These are phyloP conservation scores for Microcaecilia unicolor DNA, from an alignment of 2,797 vertebrate genomes.

Conservation along the genomic window DNA sequence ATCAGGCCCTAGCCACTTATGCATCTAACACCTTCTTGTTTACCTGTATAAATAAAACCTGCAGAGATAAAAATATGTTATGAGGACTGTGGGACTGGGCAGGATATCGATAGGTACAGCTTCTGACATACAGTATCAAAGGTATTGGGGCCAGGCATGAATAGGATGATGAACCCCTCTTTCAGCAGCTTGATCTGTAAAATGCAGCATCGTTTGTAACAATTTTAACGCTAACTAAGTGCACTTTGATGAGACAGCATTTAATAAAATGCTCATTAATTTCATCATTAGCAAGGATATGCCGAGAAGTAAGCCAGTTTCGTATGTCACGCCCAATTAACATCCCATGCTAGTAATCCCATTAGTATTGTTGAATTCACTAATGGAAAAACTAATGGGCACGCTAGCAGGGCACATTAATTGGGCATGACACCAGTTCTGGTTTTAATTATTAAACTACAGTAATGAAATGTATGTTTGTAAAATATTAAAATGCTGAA, in stretches of 20 bases:
- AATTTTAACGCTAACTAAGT: slow-evolving; percentile 76
- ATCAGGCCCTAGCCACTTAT: too few species aligned
- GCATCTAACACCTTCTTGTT: too few species aligned
- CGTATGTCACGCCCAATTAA: slow-evolving; percentile 99
- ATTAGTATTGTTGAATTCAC: slow-evolving; percentile 99
- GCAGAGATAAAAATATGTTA: too few species aligned
- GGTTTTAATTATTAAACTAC: slow-evolving; percentile 98
- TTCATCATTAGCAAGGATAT: slow-evolving; percentile 82
- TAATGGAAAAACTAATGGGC: slow-evolving; percentile 98
- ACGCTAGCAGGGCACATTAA: slow-evolving; percentile 94
- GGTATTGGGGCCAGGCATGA: slow-evolving; percentile 32
- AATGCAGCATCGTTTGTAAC: slow-evolving; percentile 69
- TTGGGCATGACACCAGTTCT: slow-evolving; percentile 98
- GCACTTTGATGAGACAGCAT: slow-evolving; percentile 81
- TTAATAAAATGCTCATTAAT: slow-evolving; percentile 91
- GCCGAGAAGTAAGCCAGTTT: slow-evolving; percentile 90
- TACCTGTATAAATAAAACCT: too few species aligned
- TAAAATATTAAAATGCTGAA: slow-evolving; percentile 74
- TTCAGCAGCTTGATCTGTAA: slow-evolving; percentile 60
- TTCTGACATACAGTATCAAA: slow-evolving; percentile 33
- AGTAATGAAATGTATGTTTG: slow-evolving; percentile 91
- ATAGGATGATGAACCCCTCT: slow-evolving; percentile 45
- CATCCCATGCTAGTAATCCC: slow-evolving; percentile 96
- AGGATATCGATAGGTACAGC: slow-evolving; percentile 9
- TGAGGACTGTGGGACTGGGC: slow-evolving; percentile 11